Percentiles rank a stretch among this genome's conserved stretches.
phyloP scores from a whole-genome alignment of 1,140 invertebrate genomes.

The Scaptodrosophila lebanonensis region DNA sequence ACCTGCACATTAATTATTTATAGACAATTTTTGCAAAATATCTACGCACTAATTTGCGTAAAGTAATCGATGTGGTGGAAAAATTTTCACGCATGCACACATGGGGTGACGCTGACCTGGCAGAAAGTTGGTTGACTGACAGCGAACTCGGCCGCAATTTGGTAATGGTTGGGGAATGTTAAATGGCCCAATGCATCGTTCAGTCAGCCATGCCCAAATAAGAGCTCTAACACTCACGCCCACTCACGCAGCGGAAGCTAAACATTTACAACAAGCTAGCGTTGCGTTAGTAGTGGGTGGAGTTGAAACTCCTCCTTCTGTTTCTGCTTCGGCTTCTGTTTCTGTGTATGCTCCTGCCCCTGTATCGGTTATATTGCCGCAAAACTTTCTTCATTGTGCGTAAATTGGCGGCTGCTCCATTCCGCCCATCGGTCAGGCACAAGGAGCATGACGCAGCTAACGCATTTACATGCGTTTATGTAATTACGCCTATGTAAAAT shows the following conservation, averaged over 20 bases:
- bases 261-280: slow-evolving; percentile 49
- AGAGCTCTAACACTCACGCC: slow-evolving; percentile 20
- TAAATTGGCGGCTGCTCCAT: slow-evolving; percentile 37
- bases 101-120: slow-evolving; percentile 20
- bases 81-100: slow-evolving; percentile 70
- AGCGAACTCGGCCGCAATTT: slow-evolving; percentile 12
- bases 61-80: slow-evolving; percentile 75
- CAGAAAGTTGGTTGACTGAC: slow-evolving; percentile 10
- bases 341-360: too few species aligned
- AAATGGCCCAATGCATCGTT: not conserved
- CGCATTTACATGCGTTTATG: slow-evolving; percentile 40
- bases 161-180: not conserved
- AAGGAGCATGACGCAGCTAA: slow-evolving; percentile 6
- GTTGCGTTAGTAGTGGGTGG: too few species aligned
- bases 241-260: slow-evolving; percentile 41
- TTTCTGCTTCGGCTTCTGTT: too few species aligned
- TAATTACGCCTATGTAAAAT: slow-evolving; percentile 61
- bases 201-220: slow-evolving; percentile 45
- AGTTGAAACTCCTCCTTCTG: too few species aligned
- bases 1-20: slow-evolving; percentile 67
- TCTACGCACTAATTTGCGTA: slow-evolving; percentile 75
- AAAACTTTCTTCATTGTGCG: slow-evolving; percentile 56
- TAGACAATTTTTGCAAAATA: slow-evolving; percentile 75
- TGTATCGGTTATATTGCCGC: too few species aligned
- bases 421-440: slow-evolving; percentile 12